Base-by-base conservation (phyloP, 2,888 invertebrate genomes). In the Mesochorus sp. region DNA sequence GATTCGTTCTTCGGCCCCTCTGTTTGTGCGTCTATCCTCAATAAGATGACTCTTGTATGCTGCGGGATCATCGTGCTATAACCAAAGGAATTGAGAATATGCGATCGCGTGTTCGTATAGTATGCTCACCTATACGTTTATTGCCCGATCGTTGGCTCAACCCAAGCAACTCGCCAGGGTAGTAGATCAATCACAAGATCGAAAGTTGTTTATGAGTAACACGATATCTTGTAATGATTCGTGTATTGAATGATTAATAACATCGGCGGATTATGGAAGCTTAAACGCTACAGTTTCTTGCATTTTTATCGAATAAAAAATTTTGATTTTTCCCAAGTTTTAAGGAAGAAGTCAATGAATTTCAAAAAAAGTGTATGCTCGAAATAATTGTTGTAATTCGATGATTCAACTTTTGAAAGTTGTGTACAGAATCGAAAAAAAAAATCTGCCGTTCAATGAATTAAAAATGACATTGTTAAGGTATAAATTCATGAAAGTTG, bases 81-180 rank as follows among this genome's bases (percentile, higher is more conserved):
- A 42, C 12, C 42, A 19, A 39, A 49, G 21, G 66, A 39, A 55
- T 67, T 19, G 5, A 37, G 42, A 47, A 28, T 55, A 66, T 66
- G 73, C 66, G 73, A 74, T 74, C 66, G 73, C 73, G 73, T 66
- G 73, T 49, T 34, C 21, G 39, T 24, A n/a, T n/a, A n/a, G n/a
- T 51, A 47, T 21, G 31, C 57, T 57, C 49, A 37, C 37, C n/a
- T n/a, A 44, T 47, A 74, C 57, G 66, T 14, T 39, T 51, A 26
- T 66, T 66, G 12, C 19, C 49, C 49, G 57, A 66, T 74, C 49
- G 34, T 49, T 31, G 55, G n/a, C 53, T 66, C 57, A 34, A 37
- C 37, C 55, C 49, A 19, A n/a, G 37, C 31, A 26, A 34, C 49
- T 26, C 37, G 49, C 57, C 73, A 59, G 66, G 28, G 55, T 49